Base-by-base conservation (phyloP, 2,888 invertebrate genomes). In the Iphiclides podalirius region DNA sequence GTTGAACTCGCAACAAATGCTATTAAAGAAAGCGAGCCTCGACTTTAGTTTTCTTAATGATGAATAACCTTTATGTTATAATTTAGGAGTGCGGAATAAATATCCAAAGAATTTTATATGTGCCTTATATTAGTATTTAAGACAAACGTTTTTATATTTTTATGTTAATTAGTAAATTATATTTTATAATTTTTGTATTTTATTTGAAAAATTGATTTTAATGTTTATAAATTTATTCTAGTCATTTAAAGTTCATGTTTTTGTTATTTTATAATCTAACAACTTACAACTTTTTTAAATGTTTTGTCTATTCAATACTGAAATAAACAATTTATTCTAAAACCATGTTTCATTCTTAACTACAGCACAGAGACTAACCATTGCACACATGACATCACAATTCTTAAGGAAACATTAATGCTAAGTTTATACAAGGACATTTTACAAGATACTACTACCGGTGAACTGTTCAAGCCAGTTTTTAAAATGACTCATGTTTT, bases 41-140 rank as follows among this genome's bases (percentile, higher is more conserved):
- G 86, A 88, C 64, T 88, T 83, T 59, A 81, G 80, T 63, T 87
- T 84, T 63, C 66, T 86, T 47, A 66, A 79, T 58, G 76, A 31
- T 58, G 31, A 61, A 31, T 61, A 60, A 42, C 36, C n/a, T 49
- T 37, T 43, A 46, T 36, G 6, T 26, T 2, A 26, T n/a, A 2
- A 11, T 31, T 31, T n/a, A n/a, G n/a, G n/a, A n/a, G n/a, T n/a
- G n/a, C n/a, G n/a, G n/a, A n/a, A n/a, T 13, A 28, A 36, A 26
- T 12, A 23, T 38, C 41, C 47, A 52, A 52, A 52, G 46, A 52
- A 42, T 41, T 42, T 47, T 38, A 17, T 11, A 47, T 37, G 52
- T 52, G 47, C 52, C 52, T 52, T 47, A 42, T 4, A 38, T 0
- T 47, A 52, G 40, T 23, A 15, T 38, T 16, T 46, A 52, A 47